Evolutionary conservation across 2,797 vertebrate genomes (phyloP), one percentile per base, ranked within the genome.

Genomic region (Girardinus metallicus): DNA sequence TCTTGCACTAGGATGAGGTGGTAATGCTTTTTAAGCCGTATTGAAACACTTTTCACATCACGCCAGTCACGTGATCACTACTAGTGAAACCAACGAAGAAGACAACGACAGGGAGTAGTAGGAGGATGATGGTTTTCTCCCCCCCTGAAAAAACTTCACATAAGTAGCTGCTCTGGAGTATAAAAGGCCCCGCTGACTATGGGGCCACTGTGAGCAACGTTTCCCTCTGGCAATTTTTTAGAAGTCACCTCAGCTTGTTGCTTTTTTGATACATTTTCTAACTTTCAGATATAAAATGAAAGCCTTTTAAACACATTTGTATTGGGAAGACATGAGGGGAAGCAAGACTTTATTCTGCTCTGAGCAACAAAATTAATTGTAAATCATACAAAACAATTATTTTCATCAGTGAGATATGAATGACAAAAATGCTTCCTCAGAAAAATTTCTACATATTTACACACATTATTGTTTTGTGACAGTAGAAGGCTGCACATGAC

Each of bases 401-500:
- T 41, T 77, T 79, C 53, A 84, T 53, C 80, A 86, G 43, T 71
- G 75, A 82, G 53, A 55, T 70, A 88, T 72, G 71, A 13, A 16
- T 49, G 66, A 76, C n/a, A 84, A 26, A 88, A 88, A 86, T 31
- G 71, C 82, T 75, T 87, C 86, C 77, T 87, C 71, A 49, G 70
- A 90, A 92, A 87, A 23, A 91, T 94, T 94, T 94, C 88, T 92
- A 95, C 94, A 94, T 94, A 95, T 95, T 91, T 95, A 95, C 95
- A 95, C 80, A 92, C 78, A 80, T 90, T 85, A 86, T 90, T 87
- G 79, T 87, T 84, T 83, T 77, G 87, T 87, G 88, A 94, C 94
- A 95, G 95, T 95, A 95, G 95, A 94, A 86, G 79, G 87, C 93
- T 94, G 95, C 94, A 95, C 95, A 92, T 94, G 88, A 91, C 90